Evolutionary conservation across 1,140 invertebrate genomes (phyloP).

Genomic region (Andricus grossulariae): DNA sequence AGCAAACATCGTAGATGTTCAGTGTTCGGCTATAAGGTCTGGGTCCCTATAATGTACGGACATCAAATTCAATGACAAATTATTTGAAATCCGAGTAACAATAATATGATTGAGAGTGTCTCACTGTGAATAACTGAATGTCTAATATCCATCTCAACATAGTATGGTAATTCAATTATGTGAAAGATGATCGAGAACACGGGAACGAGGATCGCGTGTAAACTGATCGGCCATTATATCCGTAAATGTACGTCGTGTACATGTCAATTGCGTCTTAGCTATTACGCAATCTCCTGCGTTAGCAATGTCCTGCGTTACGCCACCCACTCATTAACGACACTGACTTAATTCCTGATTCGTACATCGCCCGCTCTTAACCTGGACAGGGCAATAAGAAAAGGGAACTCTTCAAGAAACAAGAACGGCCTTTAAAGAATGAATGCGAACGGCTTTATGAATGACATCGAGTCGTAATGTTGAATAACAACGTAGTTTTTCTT

Average conservation of each 20-base stretch:
- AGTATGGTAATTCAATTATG: neutral
- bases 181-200: constrained; percentile 47
- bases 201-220: constrained; percentile 52
- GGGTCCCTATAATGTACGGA: too few relatives aligned
- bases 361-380: constrained; percentile 40
- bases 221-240: constrained; percentile 59
- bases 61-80: neutral
- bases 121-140: neutral
- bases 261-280: constrained; percentile 62
- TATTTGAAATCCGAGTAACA: neutral
- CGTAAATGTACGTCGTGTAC: constrained; percentile 61
- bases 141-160: neutral
- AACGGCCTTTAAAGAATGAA: constrained; percentile 1
- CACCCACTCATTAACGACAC: constrained; percentile 61
- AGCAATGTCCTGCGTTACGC: constrained; percentile 54
- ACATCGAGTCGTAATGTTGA: neutral
- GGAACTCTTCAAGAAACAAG: neutral
- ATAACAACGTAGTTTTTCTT: neutral
- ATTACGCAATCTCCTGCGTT: constrained; percentile 58
- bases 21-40: too few relatives aligned
- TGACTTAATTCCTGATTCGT: constrained; percentile 51
- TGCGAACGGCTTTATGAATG: neutral
- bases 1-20: too few relatives aligned
- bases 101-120: neutral
- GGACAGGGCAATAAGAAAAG: neutral